Evolutionary conservation across 2,113 vertebrate species (phyloP).

Genomic region (Motacilla tschutschensis): DNA sequence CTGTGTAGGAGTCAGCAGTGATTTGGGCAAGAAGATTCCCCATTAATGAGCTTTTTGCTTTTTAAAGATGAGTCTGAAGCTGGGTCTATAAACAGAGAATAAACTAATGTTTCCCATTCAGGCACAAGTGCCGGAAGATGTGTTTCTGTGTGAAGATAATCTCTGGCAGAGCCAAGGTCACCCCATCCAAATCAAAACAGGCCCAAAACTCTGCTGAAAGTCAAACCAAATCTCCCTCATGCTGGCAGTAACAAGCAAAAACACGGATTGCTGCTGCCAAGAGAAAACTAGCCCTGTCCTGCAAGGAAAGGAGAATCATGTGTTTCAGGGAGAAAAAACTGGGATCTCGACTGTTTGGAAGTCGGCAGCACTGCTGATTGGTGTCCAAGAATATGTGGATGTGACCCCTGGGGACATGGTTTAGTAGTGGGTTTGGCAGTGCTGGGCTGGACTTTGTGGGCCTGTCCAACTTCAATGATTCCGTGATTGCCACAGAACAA

Average conservation of each 20-base stretch:
- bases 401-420: not conserved
- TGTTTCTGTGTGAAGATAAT: not conserved
- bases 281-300: not conserved
- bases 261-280: not conserved
- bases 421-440: not conserved
- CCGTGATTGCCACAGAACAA: not conserved
- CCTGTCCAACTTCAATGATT: not conserved
- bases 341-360: not conserved
- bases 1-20: rapidly evolving
- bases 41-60: not conserved
- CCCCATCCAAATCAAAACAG: not conserved
- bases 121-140: not conserved
- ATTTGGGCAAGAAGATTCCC: not conserved
- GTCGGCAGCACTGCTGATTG: not conserved
- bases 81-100: not conserved
- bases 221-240: not conserved
- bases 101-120: not conserved
- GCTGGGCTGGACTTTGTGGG: not conserved
- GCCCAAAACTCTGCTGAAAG: not conserved
- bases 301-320: not conserved
- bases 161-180: not conserved
- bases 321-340: not conserved
- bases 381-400: not conserved
- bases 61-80: not conserved
- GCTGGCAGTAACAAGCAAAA: not conserved